Evolutionary conservation across 1,140 invertebrate species (phyloP).

Genomic region (Achatina immaculata): DNA sequence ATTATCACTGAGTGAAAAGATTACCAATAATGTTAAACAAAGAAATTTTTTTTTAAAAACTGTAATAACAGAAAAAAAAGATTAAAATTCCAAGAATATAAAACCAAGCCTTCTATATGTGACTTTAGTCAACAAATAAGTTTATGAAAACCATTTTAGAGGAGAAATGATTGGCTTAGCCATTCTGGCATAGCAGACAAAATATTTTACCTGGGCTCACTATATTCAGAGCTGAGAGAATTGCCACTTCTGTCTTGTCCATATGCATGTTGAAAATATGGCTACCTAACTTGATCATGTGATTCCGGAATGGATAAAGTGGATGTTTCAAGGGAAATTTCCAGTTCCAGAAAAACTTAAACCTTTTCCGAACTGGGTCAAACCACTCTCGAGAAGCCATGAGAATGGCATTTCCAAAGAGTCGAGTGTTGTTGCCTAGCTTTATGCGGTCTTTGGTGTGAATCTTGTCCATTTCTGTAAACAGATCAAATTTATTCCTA

Average conservation of each 20-base stretch:
- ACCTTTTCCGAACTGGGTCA: not conserved
- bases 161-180: too few species aligned
- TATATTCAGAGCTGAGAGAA: constrained; percentile 2
- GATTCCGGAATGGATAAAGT: not conserved
- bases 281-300: not conserved
- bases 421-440: constrained; percentile 1
- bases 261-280: constrained; percentile 7
- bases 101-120: too few species aligned
- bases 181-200: too few species aligned
- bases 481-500: not conserved
- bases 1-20: too few species aligned
- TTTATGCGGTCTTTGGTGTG: not conserved
- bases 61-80: too few species aligned
- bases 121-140: too few species aligned
- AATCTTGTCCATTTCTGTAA: not conserved
- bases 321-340: not conserved
- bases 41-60: too few species aligned
- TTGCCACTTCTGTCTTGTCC: constrained; percentile 11
- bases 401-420: constrained; percentile 7
- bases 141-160: too few species aligned
- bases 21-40: too few species aligned
- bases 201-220: not conserved
- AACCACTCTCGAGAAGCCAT: constrained; percentile 26
- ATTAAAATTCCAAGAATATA: too few species aligned
- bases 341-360: constrained; percentile 26